phyloP scores from a whole-genome alignment of 2,888 invertebrate species.

The Chymomyza procnemis region DNA sequence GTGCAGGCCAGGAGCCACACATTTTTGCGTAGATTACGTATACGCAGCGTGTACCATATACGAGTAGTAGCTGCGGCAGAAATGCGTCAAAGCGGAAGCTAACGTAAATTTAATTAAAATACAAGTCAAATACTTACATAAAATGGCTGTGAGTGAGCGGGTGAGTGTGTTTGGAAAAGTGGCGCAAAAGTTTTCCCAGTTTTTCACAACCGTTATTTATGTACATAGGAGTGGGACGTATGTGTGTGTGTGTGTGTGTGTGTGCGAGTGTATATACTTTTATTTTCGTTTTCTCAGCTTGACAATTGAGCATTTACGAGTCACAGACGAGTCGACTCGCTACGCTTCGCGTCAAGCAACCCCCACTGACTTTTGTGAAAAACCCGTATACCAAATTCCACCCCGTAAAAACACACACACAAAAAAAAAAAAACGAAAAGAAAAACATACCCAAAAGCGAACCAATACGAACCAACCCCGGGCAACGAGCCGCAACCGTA shows the following conservation, averaged over 20 bases:
- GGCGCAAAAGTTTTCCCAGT: constrained; percentile 54
- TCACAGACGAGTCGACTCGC: no score
- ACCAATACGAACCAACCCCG: constrained; percentile 52
- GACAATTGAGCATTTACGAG: not conserved
- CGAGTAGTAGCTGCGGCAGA: not conserved
- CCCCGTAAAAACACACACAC: constrained; percentile 37
- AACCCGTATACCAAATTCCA: constrained; percentile 31
- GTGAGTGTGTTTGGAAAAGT: not conserved
- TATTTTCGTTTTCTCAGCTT: not conserved
- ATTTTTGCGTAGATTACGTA: constrained; percentile 39
- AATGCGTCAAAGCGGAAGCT: not conserved
- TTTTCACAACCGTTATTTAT: constrained; percentile 39
- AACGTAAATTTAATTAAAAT: not conserved
- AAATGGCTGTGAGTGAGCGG: not conserved
- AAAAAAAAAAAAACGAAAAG: constrained; percentile 24
- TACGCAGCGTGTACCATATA: constrained; percentile 36
- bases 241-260: no score
- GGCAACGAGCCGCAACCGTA: not conserved
- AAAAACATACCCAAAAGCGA: constrained; percentile 27
- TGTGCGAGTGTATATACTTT: not conserved
- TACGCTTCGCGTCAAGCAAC: constrained; percentile 36
- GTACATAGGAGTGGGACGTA: not conserved
- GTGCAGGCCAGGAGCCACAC: no score
- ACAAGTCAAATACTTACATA: not conserved
- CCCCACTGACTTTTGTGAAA: constrained; percentile 28